A percentile compares a stretch with the other conserved stretches of the same genome.
Conservation (phyloP, 2,888 invertebrate genomes). For the Ochlodes sylvanus region DNA sequence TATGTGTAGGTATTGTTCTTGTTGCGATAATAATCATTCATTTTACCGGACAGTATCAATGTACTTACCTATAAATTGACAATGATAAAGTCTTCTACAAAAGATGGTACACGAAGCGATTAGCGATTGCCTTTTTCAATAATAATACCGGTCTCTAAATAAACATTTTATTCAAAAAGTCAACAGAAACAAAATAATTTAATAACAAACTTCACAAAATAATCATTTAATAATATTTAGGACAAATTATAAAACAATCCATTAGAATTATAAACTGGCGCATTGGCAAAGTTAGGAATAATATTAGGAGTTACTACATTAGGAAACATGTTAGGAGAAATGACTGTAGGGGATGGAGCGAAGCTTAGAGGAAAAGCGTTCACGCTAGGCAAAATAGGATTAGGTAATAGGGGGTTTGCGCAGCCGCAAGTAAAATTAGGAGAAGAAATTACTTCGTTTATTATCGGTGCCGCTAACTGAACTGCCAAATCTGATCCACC, state of each 20-base stretch:
- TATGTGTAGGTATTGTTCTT: too few species aligned
- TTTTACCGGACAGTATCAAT: too few species aligned
- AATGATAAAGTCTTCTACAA: too few species aligned
- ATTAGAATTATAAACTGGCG: slow-evolving; percentile 6
- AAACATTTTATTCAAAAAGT: background rate
- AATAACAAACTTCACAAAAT: background rate
- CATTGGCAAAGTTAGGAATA: slow-evolving; percentile 33
- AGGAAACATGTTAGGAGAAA: slow-evolving; percentile 45
- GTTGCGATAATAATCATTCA: too few species aligned
- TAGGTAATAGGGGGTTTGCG: slow-evolving; percentile 49
- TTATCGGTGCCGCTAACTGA: slow-evolving; percentile 57
- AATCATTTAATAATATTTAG: background rate
- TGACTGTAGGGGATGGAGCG: slow-evolving; percentile 27
- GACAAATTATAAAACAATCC: slow-evolving; percentile 14
- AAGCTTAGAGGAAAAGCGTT: background rate
- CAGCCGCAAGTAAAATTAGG: slow-evolving; percentile 56
- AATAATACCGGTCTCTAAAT: too few species aligned
- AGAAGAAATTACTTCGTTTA: slow-evolving; percentile 57
- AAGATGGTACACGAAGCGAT: too few species aligned
- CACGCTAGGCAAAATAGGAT: slow-evolving; percentile 31
- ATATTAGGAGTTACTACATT: slow-evolving; percentile 43
- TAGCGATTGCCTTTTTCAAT: too few species aligned
- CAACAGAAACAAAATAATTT: background rate
- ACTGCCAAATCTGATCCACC: slow-evolving; percentile 55
- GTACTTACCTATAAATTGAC: too few species aligned